Conservation (phyloP, 2,888 invertebrate genomes). For the Tenthredo distinguenda region DNA sequence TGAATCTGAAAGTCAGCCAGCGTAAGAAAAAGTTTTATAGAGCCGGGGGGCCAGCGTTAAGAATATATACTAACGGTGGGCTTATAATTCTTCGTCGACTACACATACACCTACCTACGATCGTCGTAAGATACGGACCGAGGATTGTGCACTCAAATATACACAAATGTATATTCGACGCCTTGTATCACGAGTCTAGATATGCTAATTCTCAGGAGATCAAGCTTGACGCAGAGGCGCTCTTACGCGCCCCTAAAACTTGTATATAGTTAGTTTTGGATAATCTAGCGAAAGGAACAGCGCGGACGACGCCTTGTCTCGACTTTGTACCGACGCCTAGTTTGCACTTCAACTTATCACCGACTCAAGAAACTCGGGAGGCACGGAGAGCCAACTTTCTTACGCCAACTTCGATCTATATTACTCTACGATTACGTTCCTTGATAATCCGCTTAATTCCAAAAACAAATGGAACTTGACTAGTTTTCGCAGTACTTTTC, state of each 20-base stretch:
- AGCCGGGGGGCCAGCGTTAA: neutral
- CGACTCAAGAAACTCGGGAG: neutral
- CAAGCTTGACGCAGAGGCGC: neutral
- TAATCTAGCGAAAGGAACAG: constrained; percentile 1
- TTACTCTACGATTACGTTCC: neutral
- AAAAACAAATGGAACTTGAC: neutral
- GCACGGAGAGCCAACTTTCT: neutral
- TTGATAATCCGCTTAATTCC: neutral
- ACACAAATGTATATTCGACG: neutral
- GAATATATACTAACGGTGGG: constrained; percentile 22
- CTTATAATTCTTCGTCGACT: constrained; percentile 28
- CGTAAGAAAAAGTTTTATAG: constrained; percentile 30
- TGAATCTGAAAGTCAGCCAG: constrained; percentile 45
- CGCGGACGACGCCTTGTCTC: neutral
- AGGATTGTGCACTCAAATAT: neutral
- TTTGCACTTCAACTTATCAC: constrained; percentile 13
- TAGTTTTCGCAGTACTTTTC: no score
- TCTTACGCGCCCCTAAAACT: neutral
- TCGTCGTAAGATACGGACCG: neutral
- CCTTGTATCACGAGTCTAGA: neutral
- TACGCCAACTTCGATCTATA: neutral
- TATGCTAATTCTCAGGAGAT: constrained; percentile 11
- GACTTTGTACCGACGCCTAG: neutral
- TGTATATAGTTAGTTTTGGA: constrained; percentile 12
- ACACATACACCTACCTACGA: neutral